These are phyloP conservation scores for Enhydra lutris DNA, from an alignment of 2,113 vertebrate genomes.

Conservation along the genomic window DNA sequence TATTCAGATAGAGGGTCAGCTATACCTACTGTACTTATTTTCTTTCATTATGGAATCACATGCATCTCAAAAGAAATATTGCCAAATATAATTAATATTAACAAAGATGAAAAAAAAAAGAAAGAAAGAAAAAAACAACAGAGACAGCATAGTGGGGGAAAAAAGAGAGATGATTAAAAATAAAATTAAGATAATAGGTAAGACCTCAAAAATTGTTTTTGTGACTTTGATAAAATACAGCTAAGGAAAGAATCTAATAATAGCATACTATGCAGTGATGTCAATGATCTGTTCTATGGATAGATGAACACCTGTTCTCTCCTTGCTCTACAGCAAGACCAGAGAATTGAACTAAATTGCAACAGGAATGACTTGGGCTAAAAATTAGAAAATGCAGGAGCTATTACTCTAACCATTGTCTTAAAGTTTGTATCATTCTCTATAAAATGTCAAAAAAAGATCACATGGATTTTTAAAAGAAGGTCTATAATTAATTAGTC, in stretches of 20 bases:
- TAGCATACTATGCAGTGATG: not conserved
- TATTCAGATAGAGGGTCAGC: not conserved
- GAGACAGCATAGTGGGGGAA: not conserved
- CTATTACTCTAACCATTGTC: not conserved
- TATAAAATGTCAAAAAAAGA: not conserved
- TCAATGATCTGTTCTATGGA: not conserved
- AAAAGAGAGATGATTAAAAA: not conserved
- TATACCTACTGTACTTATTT: not conserved
- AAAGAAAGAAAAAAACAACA: not conserved
- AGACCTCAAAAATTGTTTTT: not conserved
- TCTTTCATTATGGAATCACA: slow-evolving; percentile 8
- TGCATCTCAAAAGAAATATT: slow-evolving; percentile 45
- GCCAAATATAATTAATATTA: slow-evolving; percentile 63
- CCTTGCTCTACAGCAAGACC: not conserved
- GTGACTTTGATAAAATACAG: not conserved
- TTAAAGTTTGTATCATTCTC: not conserved
- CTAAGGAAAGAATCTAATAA: not conserved
- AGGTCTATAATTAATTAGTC: not conserved
- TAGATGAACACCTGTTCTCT: not conserved
- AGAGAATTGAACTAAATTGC: not conserved
- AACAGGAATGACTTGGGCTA: not conserved
- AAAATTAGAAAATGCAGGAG: not conserved
- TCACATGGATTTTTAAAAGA: not conserved
- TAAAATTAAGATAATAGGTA: not conserved
- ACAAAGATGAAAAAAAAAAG: not conserved